Base-by-base conservation (phyloP, 2,888 invertebrate genomes). In the Epinotia nisella region DNA sequence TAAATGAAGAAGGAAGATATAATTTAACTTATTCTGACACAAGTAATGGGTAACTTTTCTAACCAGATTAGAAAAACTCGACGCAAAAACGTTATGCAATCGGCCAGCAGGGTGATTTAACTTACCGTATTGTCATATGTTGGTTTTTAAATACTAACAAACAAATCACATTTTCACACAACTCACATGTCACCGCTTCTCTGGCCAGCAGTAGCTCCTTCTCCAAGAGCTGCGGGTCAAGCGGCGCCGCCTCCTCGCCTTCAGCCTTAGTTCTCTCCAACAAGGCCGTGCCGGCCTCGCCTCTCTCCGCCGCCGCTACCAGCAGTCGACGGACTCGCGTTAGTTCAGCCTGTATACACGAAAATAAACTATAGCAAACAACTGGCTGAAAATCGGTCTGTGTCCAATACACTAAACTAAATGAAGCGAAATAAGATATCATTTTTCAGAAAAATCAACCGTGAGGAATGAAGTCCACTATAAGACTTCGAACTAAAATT, bases 171-270 rank as follows among this genome's bases (percentile, higher is more conserved):
- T 10, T 13, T 11, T 53, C 24, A 51, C 17, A 53, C 17, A 17
- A 75, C 93, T 92, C 77, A 94, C 94, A 94, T 72, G 90, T 95
- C 39, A 97, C 94, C 61, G 97, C 97, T 90, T 97, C 97, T 86
- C 96, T 96, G 21, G 97, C 97, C 76, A 97, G 94, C 74, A 96
- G 95, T 74, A 97, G 93, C 82, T 97, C 97, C 82, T 96, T 95
- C 82, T 96, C 96, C 62, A 96, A 88, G 71, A 94, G 95, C 74
- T 94, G 90, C 80, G 95, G 94, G 67, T 95, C 95, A 0, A 92
- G 79, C 2, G 94, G 86, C 85, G 95, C 83, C 73, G 92, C 86
- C n/a, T 94, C 94, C 76, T 90, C 78, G 69, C 83, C 82, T 76
- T 90, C 94, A n/a, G 94, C 94, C 65, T 95, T 94, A 39, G 95